Percentiles rank a stretch among this genome's conserved stretches.
These are phyloP conservation scores for Serranus cabrilla DNA, from an alignment of 2,797 vertebrate genomes.

Conservation along the genomic window DNA sequence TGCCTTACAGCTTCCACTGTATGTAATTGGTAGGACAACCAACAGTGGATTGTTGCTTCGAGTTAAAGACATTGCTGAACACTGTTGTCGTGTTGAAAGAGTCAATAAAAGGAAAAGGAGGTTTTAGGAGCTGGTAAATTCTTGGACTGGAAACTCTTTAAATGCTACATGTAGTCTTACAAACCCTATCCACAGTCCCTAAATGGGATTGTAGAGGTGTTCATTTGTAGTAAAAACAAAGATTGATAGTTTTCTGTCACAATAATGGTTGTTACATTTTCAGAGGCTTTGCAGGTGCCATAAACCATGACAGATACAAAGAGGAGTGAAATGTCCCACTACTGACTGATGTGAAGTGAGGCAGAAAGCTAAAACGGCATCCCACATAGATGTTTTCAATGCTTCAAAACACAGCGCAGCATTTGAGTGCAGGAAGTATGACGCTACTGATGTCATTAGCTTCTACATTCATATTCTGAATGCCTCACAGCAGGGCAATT, in stretches of 20 bases:
- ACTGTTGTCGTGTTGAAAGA: constrained; percentile 2
- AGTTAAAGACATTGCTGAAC: constrained; percentile 16
- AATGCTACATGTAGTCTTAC: constrained; percentile 8
- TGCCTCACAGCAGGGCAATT: constrained; percentile 44
- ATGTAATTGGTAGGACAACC: background rate
- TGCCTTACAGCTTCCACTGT: background rate
- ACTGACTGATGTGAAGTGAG: constrained; percentile 35
- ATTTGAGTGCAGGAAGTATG: constrained; percentile 24
- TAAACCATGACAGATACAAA: constrained; percentile 37
- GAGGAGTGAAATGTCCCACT: constrained; percentile 23
- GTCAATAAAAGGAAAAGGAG: constrained; percentile 16
- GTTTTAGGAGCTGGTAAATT: background rate
- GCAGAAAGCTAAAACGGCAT: constrained; percentile 38
- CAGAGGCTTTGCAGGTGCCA: constrained; percentile 43
- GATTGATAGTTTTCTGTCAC: constrained; percentile 40
- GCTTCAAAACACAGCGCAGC: constrained; percentile 33
- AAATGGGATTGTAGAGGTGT: constrained; percentile 25
- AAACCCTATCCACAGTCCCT: constrained; percentile 3
- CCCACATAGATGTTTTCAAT: background rate
- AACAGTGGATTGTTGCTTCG: background rate
- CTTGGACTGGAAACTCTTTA: constrained; percentile 16
- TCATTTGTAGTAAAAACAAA: constrained; percentile 63
- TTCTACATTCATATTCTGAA: constrained; percentile 39
- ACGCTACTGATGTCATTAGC: constrained; percentile 51
- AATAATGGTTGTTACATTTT: constrained; percentile 28